phyloP scores from a whole-genome alignment of 2,113 vertebrate genomes.

The Erythrocercus mccallii region DNA sequence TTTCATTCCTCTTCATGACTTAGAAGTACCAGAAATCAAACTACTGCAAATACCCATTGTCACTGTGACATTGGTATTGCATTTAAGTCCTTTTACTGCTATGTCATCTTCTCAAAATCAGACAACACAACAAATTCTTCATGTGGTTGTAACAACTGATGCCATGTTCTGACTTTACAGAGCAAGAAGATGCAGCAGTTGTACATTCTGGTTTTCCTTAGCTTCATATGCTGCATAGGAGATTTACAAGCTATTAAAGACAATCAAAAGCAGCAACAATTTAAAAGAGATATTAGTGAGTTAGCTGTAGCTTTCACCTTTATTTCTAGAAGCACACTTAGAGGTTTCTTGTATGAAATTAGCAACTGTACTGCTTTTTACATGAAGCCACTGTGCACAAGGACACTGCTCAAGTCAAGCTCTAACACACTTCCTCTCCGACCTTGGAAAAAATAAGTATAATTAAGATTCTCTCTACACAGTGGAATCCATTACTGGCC shows the following conservation, averaged over 20 bases:
- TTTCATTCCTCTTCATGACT: neutral
- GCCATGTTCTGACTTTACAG: neutral
- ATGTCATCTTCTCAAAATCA: neutral
- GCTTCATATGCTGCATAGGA: neutral
- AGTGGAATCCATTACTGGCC: neutral
- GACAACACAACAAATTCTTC: neutral
- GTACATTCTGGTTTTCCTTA: neutral
- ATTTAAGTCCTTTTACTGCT: neutral
- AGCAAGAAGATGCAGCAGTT: neutral
- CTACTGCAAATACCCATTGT: neutral
- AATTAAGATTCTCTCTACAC: neutral
- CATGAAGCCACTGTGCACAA: neutral
- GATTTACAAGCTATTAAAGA: neutral
- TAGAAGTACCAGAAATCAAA: neutral
- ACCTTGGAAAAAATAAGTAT: neutral
- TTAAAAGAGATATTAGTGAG: neutral
- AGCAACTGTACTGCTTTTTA: neutral
- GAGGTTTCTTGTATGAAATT: neutral
- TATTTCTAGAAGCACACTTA: neutral
- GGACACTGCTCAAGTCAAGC: neutral
- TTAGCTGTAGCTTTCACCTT: neutral
- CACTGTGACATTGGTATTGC: neutral
- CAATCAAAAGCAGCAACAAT: neutral
- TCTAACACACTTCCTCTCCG: neutral
- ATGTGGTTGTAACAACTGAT: neutral